phyloP scores from a whole-genome alignment of 2,113 vertebrate genomes.

The Charina bottae region DNA sequence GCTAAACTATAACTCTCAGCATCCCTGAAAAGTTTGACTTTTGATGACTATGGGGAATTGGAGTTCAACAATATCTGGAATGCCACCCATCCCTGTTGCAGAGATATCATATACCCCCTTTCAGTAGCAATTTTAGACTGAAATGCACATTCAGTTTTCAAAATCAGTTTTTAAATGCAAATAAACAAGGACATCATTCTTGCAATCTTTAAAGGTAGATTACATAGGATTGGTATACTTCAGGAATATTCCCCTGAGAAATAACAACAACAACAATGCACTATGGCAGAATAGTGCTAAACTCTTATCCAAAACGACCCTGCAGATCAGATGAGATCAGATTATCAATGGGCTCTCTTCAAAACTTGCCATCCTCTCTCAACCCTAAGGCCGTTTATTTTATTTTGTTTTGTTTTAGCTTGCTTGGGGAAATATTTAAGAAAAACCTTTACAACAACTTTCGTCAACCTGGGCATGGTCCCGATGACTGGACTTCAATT shows the following conservation, averaged over 20 bases:
- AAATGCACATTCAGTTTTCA: background rate
- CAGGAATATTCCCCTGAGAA: background rate
- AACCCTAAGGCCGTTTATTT: background rate
- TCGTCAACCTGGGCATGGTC: background rate
- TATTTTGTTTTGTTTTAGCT: background rate
- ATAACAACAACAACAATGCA: too few species aligned
- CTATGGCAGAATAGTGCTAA: background rate
- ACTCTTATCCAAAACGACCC: background rate
- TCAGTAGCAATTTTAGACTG: background rate
- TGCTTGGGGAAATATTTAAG: background rate
- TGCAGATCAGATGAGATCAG: background rate
- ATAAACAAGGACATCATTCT: background rate
- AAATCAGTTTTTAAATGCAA: background rate
- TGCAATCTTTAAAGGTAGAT: background rate
- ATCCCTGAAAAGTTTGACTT: background rate
- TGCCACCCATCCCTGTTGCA: background rate
- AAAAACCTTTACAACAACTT: background rate
- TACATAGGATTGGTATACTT: background rate
- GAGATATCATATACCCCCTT: background rate
- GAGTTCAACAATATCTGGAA: background rate
- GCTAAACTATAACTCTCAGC: background rate
- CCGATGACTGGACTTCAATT: background rate
- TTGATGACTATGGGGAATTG: background rate
- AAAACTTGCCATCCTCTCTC: background rate
- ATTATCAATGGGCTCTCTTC: background rate